Base-by-base conservation (phyloP, 2,888 invertebrate species). In the Caenorhabditis parvicauda region DNA sequence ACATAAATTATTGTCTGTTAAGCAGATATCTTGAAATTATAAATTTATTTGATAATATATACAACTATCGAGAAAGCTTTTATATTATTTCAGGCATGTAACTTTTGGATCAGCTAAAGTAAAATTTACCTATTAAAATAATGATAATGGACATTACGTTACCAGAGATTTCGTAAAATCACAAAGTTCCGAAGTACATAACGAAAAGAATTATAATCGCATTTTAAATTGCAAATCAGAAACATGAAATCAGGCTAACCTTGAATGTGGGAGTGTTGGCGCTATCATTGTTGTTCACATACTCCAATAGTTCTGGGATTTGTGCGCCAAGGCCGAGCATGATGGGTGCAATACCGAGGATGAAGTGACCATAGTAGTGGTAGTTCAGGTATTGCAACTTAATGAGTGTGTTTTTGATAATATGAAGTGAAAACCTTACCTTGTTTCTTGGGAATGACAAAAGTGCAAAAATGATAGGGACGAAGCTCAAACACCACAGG, bases 211-310 rank as follows among this genome's bases (percentile, higher is more conserved):
- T n/a, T n/a, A n/a, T n/a, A n/a, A n/a, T n/a, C n/a, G n/a, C n/a
- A n/a, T n/a, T n/a, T n/a, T n/a, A n/a, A n/a, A n/a, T n/a, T n/a
- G n/a, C n/a, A n/a, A n/a, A n/a, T n/a, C n/a, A n/a, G n/a, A n/a
- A n/a, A n/a, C n/a, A n/a, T n/a, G n/a, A n/a, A n/a, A n/a, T n/a
- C n/a, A n/a, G n/a, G n/a, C 22, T 25, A 9, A 68, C 77, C 48
- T 72, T 74, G 64, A 79, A 76, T 19, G 78, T 79, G 24, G 79
- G 79, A 19, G 76, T 79, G 17, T 72, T 63, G 38, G 68, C 69
- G 32, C 64, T 62, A 27, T 74, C 76, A 44, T 64, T 61, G 46
- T 79, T 67, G 28, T 54, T 50, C 41, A 77, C 59, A 54, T 76
- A 79, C 45, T 74, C 75, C 25, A 72, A 19, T 2, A 79, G 60